phyloP scores from a whole-genome alignment of 2,888 invertebrate genomes.

The Pollenia labialis region DNA sequence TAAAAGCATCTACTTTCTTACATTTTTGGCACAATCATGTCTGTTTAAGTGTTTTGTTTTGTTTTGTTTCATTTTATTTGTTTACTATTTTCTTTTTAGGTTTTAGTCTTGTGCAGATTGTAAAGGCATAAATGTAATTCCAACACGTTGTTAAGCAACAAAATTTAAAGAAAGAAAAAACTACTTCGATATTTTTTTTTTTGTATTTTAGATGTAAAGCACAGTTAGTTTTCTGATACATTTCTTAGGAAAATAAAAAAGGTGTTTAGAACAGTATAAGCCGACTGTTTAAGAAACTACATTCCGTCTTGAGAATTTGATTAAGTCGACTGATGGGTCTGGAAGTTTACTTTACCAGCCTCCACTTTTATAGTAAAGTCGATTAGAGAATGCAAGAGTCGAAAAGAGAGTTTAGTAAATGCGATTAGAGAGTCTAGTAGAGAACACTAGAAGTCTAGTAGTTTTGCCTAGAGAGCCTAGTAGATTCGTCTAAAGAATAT shows the following conservation, averaged over 20 bases:
- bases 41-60: conserved; percentile 31
- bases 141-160: conserved; percentile 62
- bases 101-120: conserved; percentile 35
- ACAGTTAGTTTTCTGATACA: neutral
- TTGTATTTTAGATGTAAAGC: neutral
- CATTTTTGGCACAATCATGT: conserved; percentile 32
- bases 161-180: conserved; percentile 14
- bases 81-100: neutral
- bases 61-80: neutral
- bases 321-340: no score
- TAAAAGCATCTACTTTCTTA: conserved; percentile 8
- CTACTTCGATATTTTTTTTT: conserved; percentile 32
- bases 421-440: no score
- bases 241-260: neutral
- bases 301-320: no score
- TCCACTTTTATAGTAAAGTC: no score
- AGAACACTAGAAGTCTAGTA: no score
- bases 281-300: neutral
- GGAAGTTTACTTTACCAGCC: no score
- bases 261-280: neutral
- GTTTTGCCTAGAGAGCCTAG: no score
- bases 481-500: no score
- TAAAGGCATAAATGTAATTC: conserved; percentile 53
- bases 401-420: no score
- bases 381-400: no score